Evolutionary conservation across 2,888 invertebrate genomes (phyloP).

Genomic region (Tridacna crocea): DNA sequence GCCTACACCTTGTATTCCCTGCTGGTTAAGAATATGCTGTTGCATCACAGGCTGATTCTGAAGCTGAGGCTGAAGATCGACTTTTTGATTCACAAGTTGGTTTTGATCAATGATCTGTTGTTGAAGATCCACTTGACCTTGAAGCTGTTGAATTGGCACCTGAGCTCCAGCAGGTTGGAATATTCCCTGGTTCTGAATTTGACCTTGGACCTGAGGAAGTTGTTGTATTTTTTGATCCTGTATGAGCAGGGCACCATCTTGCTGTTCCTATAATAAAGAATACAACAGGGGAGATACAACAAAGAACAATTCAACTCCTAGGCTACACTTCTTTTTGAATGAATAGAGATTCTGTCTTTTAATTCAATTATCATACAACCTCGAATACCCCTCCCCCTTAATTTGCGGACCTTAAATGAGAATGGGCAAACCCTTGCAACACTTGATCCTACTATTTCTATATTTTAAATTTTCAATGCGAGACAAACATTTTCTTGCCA

Average conservation of each 20-base stretch:
- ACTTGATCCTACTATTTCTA: too few species aligned
- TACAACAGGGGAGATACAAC: too few species aligned
- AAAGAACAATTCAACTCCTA: too few species aligned
- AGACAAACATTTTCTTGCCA: too few species aligned
- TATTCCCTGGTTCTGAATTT: background rate
- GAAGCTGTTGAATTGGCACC: constrained; percentile 17
- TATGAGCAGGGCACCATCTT: constrained; percentile 68
- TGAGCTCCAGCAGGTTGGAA: background rate
- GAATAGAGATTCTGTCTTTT: too few species aligned
- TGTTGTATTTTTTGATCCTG: background rate
- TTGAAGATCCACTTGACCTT: constrained; percentile 8
- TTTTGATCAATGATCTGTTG: constrained; percentile 1
- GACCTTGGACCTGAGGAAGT: background rate
- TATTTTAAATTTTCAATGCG: too few species aligned
- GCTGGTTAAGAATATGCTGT: background rate
- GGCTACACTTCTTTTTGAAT: too few species aligned
- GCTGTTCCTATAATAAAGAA: constrained; percentile 74
- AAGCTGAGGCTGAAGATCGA: background rate
- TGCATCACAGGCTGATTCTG: constrained; percentile 1
- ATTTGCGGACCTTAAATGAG: too few species aligned
- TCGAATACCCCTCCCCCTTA: too few species aligned
- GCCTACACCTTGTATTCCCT: background rate
- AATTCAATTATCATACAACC: too few species aligned
- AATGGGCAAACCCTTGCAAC: too few species aligned
- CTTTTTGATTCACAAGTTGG: constrained; percentile 10